Evolutionary conservation across 2,113 vertebrate species (phyloP).

Genomic region (Saimiri boliviensis): DNA sequence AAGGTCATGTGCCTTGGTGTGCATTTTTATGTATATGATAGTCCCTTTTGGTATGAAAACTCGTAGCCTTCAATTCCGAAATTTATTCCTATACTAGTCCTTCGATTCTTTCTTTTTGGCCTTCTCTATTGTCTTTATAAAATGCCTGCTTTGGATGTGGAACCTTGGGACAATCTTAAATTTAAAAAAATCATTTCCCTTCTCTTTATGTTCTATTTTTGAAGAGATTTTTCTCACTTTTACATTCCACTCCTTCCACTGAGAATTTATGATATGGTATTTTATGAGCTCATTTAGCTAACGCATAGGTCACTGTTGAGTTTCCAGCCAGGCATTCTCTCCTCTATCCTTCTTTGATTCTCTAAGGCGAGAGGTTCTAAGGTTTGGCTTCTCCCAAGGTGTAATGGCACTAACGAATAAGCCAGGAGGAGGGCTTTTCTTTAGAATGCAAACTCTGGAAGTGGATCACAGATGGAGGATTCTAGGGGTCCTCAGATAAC

Average conservation of each 20-base stretch:
- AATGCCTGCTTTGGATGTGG: not conserved
- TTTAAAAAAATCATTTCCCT: not conserved
- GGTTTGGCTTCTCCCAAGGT: not conserved
- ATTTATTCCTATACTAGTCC: not conserved
- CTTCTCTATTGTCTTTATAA: not conserved
- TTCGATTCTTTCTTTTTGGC: not conserved
- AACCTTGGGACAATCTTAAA: not conserved
- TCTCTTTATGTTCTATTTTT: not conserved
- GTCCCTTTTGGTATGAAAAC: not conserved
- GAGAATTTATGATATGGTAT: not conserved
- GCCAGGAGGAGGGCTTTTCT: not conserved
- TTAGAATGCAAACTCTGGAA: not conserved
- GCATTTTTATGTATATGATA: not conserved
- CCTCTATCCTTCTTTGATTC: not conserved
- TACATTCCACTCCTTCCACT: not conserved
- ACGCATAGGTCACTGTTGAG: not conserved
- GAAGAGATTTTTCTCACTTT: not conserved
- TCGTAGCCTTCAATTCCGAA: not conserved
- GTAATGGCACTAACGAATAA: not conserved
- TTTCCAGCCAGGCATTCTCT: not conserved
- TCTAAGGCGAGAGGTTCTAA: not conserved
- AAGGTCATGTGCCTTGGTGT: not conserved
- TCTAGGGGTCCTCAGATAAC: not conserved
- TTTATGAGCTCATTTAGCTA: not conserved
- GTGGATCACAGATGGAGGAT: not conserved